A percentile compares a stretch with the other conserved stretches of the same genome.
Evolutionary conservation across 2,113 vertebrate genomes (phyloP).

Genomic region (Ailuropoda melanoleuca): DNA sequence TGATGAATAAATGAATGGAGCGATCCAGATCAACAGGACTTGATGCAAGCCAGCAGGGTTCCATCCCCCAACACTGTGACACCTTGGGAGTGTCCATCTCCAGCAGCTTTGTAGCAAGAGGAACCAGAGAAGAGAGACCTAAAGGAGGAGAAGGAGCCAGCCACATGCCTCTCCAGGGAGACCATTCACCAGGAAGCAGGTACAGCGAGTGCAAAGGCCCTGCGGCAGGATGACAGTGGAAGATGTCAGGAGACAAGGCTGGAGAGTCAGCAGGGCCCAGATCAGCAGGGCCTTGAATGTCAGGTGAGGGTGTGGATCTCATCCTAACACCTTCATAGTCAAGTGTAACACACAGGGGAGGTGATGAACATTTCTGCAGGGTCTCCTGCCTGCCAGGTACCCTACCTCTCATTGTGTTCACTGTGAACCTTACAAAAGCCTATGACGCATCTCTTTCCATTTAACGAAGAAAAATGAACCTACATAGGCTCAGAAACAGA

Average conservation of each 20-base stretch:
- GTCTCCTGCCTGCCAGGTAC: background rate
- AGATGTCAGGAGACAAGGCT: background rate
- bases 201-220: background rate
- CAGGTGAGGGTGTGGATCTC: background rate
- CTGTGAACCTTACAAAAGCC: background rate
- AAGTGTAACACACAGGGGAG: background rate
- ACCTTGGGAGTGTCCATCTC: background rate
- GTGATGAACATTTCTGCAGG: background rate
- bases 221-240: background rate
- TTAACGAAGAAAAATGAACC: background rate
- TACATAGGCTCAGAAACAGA: background rate
- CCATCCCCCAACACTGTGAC: background rate
- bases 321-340: background rate
- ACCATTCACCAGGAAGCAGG: background rate
- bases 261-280: background rate
- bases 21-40: background rate
- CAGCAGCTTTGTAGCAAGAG: background rate
- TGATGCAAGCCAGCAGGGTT: background rate
- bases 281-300: background rate
- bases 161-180: background rate
- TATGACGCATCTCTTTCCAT: background rate
- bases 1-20: background rate
- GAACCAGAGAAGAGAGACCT: background rate
- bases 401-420: background rate
- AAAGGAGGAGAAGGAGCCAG: background rate